Base-by-base conservation (phyloP, 2,888 invertebrate genomes). In the Mesorhabditis spiculigera region DNA sequence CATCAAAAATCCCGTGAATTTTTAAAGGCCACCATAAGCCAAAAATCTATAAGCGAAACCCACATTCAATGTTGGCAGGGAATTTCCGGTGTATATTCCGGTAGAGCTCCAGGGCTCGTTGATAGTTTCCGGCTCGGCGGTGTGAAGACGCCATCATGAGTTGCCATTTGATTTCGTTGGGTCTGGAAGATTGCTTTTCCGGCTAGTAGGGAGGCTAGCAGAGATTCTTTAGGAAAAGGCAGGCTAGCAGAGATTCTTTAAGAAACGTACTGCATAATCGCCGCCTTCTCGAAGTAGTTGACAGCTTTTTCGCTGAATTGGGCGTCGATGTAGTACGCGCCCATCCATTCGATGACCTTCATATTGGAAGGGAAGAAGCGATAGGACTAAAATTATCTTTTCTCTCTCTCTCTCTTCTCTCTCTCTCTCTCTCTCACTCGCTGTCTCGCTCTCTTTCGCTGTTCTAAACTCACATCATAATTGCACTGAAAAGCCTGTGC, bases 41-140 rank as follows among this genome's bases (percentile, higher is more conserved):
- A 10, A 63, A 1, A 44, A n/a, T 66, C 65, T 1, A 8, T 13
- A 44, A 65, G 45, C 8, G 8, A 44, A 5, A 63, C 65, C 43
- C 87, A 90, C 96, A 96, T 86, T 95, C 94, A 1, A 93, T 90
- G 87, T 96, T 95, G 75, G 96, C 95, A 0, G 97, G 97, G 87
- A 97, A 97, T 78, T 91, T 90, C 41, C 90, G 89, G 85, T 95
- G 92, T 82, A 96, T 91, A 78, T 91, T 90, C 87, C 93, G 92
- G 87, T 94, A 95, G 0, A 92, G 90, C 5, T 91, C 89, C 41
- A 94, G 89, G 6, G 94, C 93, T 82, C 91, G 91, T 79, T 92
- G 92, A 86, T 93, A 93, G 83, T 91, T 91, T 44, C 93, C 93
- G 70, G 91, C 91, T 78, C 93, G 89, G 62, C 93, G 89, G 82